Percentiles rank a stretch among this genome's conserved stretches.
Conservation (phyloP, 2,113 vertebrate genomes). For the Balaenoptera acutorostrata region DNA sequence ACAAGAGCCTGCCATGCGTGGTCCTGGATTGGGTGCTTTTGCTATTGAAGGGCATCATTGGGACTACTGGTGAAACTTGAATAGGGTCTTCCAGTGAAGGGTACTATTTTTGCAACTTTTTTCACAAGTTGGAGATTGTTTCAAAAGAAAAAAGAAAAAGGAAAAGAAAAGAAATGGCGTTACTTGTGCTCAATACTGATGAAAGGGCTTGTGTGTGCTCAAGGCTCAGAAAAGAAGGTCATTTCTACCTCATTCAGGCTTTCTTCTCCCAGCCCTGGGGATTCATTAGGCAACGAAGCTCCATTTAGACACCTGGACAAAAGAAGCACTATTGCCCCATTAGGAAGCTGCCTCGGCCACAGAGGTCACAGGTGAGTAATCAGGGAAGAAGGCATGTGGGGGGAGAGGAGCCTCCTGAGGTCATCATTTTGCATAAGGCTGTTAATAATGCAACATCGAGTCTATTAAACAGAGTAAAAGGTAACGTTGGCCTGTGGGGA, state of each 20-base stretch:
- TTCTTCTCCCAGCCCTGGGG: neutral
- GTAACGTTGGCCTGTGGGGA: constrained; percentile 57
- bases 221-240: neutral
- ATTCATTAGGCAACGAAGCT: neutral
- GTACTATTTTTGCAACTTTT: neutral
- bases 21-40: too few relatives aligned
- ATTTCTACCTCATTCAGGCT: neutral
- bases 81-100: neutral
- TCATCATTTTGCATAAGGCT: constrained; percentile 20
- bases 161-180: neutral
- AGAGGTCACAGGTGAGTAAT: constrained; percentile 34
- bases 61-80: too few relatives aligned
- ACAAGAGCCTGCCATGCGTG: accelerated
- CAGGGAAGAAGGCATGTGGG: neutral
- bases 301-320: neutral
- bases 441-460: constrained; percentile 44
- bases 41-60: accelerated
- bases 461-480: constrained; percentile 52
- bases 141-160: neutral
- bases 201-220: neutral
- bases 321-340: neutral
- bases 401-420: neutral
- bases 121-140: neutral
- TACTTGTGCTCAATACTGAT: neutral
- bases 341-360: neutral